These are phyloP conservation scores for Acronicta leporina DNA, from an alignment of 2,888 invertebrate species.

Conservation along the genomic window DNA sequence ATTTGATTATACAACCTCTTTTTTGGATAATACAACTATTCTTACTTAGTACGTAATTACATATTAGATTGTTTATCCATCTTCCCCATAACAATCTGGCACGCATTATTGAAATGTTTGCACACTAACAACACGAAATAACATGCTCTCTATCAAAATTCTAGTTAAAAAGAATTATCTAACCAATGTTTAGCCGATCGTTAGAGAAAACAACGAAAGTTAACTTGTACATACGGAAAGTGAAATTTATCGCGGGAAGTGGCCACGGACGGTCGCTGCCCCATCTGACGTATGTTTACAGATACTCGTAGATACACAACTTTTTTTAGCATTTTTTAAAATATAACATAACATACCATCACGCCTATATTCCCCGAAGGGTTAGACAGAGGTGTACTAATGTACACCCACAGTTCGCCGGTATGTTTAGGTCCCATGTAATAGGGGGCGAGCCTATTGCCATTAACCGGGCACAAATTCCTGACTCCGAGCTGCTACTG, in stretches of 20 bases:
- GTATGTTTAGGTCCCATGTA: no score
- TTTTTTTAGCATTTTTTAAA: background rate
- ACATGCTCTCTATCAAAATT: constrained; percentile 25
- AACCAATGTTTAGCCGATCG: constrained; percentile 43
- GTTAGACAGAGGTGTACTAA: no score
- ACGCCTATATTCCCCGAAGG: no score
- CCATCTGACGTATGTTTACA: constrained; percentile 15
- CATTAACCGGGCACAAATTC: no score
- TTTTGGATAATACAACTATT: no score
- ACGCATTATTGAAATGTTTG: background rate
- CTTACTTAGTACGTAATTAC: no score
- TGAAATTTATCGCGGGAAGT: constrained; percentile 46
- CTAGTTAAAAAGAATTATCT: constrained; percentile 47
- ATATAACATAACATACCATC: no score
- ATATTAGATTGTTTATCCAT: no score
- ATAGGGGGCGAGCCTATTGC: no score
- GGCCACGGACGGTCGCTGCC: constrained; percentile 9
- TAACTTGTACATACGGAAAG: constrained; percentile 43
- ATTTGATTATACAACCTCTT: no score
- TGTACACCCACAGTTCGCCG: no score
- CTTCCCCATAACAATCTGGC: background rate
- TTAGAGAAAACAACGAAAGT: constrained; percentile 56
- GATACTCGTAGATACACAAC: constrained; percentile 2
- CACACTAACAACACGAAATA: background rate
- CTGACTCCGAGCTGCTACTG: no score